phyloP scores from a whole-genome alignment of 92 coral and sea anemone genomes.

The Phenganax stokvisi region DNA sequence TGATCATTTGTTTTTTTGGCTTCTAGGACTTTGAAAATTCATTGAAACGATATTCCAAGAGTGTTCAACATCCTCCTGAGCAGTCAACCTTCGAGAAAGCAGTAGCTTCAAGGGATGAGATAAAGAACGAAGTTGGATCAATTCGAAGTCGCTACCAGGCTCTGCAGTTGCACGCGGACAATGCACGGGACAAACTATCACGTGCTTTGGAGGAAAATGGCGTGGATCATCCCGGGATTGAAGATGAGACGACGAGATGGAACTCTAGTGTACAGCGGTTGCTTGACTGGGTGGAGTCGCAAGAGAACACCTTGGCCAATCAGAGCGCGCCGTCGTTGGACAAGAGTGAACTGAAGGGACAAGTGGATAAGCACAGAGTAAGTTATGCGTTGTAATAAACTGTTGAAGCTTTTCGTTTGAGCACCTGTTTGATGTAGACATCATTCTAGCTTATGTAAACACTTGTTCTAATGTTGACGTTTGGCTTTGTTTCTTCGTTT shows the following conservation, averaged over 20 bases:
- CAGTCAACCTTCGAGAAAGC: constrained; percentile 11
- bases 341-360: constrained; percentile 72
- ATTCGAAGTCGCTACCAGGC: constrained; percentile 14
- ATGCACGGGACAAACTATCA: constrained; percentile 22
- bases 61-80: constrained; percentile 6
- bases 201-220: constrained; percentile 30
- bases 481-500: background rate
- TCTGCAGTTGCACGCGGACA: constrained; percentile 34
- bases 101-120: background rate
- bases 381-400: background rate
- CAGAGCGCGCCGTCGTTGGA: constrained; percentile 90
- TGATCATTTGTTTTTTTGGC: no score
- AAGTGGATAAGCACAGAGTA: constrained; percentile 84
- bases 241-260: constrained; percentile 83
- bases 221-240: constrained; percentile 47
- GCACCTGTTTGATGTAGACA: background rate
- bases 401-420: background rate
- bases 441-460: no score
- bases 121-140: constrained; percentile 12
- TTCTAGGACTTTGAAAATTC: constrained; percentile 31
- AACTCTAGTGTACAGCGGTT: constrained; percentile 84
- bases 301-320: constrained; percentile 72
- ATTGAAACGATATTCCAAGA: constrained; percentile 24
- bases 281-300: constrained; percentile 92
- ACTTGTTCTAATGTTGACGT: background rate